Evolutionary conservation across 2,797 vertebrate species (phyloP).

Genomic region (Lithobates pipiens): DNA sequence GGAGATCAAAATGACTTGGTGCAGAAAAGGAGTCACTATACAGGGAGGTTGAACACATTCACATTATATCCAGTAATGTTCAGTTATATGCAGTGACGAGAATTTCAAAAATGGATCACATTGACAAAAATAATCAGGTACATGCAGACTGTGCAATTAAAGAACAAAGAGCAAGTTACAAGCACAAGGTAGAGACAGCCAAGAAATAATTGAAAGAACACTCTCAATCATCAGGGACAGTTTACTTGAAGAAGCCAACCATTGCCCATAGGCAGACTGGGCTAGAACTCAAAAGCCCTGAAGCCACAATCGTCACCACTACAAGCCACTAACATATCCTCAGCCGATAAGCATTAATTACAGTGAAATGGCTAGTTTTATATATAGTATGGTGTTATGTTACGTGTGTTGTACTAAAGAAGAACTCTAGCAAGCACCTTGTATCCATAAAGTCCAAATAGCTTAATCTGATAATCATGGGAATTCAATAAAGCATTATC

Average conservation of each 20-base stretch:
- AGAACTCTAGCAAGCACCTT: not conserved
- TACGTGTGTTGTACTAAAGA: not conserved
- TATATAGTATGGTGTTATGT: conserved; percentile 35
- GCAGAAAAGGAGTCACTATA: not conserved
- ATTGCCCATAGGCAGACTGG: conserved; percentile 48
- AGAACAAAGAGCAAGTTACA: conserved; percentile 37
- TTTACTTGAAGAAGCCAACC: conserved; percentile 38
- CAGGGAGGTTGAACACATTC: not conserved
- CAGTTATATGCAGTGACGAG: not conserved
- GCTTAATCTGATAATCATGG: not conserved
- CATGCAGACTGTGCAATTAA: conserved; percentile 7
- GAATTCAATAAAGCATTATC: no score
- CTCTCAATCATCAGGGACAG: conserved; percentile 16
- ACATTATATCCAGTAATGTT: not conserved
- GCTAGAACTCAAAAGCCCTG: conserved; percentile 51
- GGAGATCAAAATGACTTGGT: not conserved
- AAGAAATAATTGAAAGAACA: conserved; percentile 55
- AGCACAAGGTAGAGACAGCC: conserved; percentile 18
- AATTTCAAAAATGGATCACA: conserved; percentile 18
- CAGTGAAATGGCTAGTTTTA: conserved; percentile 21
- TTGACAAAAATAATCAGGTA: conserved; percentile 40
- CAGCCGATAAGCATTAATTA: conserved; percentile 48
- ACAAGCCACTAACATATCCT: conserved; percentile 23
- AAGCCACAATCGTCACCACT: conserved; percentile 37
- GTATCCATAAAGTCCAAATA: not conserved